These are phyloP conservation scores for Eilema caniola DNA, from an alignment of 2,888 invertebrate species.

Conservation along the genomic window DNA sequence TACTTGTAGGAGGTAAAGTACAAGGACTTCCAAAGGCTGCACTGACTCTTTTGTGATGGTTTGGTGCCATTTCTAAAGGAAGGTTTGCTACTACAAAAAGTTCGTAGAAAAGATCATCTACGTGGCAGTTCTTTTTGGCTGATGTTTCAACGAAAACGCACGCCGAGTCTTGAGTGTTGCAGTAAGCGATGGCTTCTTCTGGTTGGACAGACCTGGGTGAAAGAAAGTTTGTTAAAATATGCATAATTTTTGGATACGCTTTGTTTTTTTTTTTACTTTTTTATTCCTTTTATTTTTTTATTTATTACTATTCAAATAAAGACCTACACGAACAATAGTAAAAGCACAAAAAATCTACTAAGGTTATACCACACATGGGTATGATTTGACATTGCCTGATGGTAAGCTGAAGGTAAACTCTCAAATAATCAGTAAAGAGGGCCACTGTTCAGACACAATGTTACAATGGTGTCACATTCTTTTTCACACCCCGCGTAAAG, in stretches of 20 bases:
- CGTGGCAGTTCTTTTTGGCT: slow-evolving; percentile 92
- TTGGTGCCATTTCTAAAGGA: slow-evolving; percentile 96
- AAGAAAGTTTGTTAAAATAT: not conserved
- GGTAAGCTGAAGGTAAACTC: too few species aligned
- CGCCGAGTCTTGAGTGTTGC: slow-evolving; percentile 91
- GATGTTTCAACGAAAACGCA: slow-evolving; percentile 94
- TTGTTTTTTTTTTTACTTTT: not conserved
- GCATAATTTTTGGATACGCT: not conserved
- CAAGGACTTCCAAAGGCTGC: slow-evolving; percentile 92
- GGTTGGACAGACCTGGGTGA: slow-evolving; percentile 90
- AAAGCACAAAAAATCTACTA: too few species aligned
- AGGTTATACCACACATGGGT: too few species aligned
- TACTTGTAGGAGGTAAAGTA: slow-evolving; percentile 90
- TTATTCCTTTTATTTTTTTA: not conserved
- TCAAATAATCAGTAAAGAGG: too few species aligned
- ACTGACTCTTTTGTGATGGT: slow-evolving; percentile 93
- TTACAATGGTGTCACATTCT: too few species aligned
- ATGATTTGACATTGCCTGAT: too few species aligned
- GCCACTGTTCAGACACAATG: too few species aligned
- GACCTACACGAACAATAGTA: too few species aligned
- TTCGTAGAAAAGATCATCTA: slow-evolving; percentile 94
- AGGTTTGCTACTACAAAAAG: slow-evolving; percentile 94
- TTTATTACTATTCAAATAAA: too few species aligned
- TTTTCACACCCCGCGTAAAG: too few species aligned
- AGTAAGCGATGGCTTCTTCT: slow-evolving; percentile 93